Evolutionary conservation across 2,888 invertebrate genomes (phyloP), one percentile per base, ranked within the genome.

Genomic region (Xanthorhoe spadicearia): DNA sequence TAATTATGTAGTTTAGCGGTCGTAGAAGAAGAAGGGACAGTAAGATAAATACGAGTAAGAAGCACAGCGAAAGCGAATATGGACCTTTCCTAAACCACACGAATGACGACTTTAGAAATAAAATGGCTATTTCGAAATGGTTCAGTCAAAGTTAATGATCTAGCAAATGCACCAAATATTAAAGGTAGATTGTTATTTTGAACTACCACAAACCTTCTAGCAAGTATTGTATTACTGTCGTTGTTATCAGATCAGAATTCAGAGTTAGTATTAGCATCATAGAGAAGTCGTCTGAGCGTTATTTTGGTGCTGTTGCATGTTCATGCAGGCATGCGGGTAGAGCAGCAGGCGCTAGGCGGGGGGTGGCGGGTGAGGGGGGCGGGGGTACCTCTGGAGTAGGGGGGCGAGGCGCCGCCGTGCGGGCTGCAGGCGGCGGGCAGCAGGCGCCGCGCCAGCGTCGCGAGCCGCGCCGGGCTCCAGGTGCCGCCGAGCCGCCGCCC

Each of bases 371-470:
- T 49, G 71, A 59, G 43, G 46, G 71, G 56, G 56, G 54, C 61
- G 57, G 59, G 58, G 61, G 61, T 95, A 95, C 95, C 95, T 95
- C 95, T 93, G 85, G 94, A 93, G 94, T 95, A 95, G 88, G 95
- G 95, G 85, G 95, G 95, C 90, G 95, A 94, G 77, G 95, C 94
- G 93, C 95, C 95, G 74, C 85, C 95, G 94, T 95, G 95, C 92
- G 95, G 95, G 88, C 94, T 94, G 94, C 95, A 95, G 92, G 95
- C 95, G 93, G 95, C 94, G 89, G 95, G 95, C 93, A 95, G 95
- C 94, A 95, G 94, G 86, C 93, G 88, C 74, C 93, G 90, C 86
- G 93, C 93, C 86, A 93, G 86, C 76, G 86, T 84, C 83, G 88
- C 92, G 83, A 93, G 90, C 84, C 90, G 86, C 88, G 89, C 87